Conservation (phyloP, 2,888 invertebrate genomes). For the Troglohyphantes excavatus region DNA sequence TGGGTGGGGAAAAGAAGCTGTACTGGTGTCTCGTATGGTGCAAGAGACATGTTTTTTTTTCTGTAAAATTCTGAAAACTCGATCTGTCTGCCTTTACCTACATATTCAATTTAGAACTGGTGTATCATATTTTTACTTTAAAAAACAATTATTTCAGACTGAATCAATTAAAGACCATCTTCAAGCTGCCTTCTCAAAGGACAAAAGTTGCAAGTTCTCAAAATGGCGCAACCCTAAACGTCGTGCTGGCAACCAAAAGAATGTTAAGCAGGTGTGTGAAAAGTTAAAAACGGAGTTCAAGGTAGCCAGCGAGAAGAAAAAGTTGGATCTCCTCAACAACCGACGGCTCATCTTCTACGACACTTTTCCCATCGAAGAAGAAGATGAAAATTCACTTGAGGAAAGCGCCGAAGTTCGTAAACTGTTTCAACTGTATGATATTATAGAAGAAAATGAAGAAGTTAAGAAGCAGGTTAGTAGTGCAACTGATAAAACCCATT, state of each 20-base stretch:
- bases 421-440: slow-evolving; percentile 70
- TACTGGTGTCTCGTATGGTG: too few relatives aligned
- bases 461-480: slow-evolving; percentile 63
- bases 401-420: slow-evolving; percentile 65
- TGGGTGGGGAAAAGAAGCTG: too few relatives aligned
- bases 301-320: slow-evolving; percentile 58
- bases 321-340: slow-evolving; percentile 54
- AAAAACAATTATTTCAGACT: too few relatives aligned
- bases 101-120: too few relatives aligned
- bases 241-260: slow-evolving; percentile 22
- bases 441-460: slow-evolving; percentile 74
- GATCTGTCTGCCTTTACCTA: too few relatives aligned
- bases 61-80: too few relatives aligned
- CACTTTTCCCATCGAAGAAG: slow-evolving; percentile 46
- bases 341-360: slow-evolving; percentile 68
- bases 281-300: slow-evolving; percentile 47
- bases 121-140: too few relatives aligned
- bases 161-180: slow-evolving; percentile 66
- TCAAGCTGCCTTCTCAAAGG: slow-evolving; percentile 57
- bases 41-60: too few relatives aligned
- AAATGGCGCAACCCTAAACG: slow-evolving; percentile 61
- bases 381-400: background rate
- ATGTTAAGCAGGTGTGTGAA: slow-evolving; percentile 13
- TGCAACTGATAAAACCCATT: too few relatives aligned
- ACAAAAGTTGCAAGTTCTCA: slow-evolving; percentile 16